Conservation (phyloP, 2,888 invertebrate species). For the Nymphalis urticae region DNA sequence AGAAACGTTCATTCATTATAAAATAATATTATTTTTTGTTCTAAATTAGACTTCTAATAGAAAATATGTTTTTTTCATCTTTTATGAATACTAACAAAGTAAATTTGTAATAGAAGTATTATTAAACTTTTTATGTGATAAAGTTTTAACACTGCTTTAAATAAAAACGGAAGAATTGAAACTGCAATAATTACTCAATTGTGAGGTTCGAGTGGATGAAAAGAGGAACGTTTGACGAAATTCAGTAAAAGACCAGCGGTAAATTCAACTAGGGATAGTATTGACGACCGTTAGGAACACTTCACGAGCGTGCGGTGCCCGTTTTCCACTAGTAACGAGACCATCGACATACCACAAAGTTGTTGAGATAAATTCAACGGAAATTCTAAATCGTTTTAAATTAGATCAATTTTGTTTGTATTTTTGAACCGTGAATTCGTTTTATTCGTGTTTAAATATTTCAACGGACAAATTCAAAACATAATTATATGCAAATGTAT, state of each 20-base stretch:
- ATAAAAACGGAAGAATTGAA: background rate
- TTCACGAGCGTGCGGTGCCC: constrained; percentile 30
- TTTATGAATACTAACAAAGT: too few relatives aligned
- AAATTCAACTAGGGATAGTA: constrained; percentile 30
- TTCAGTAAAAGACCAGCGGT: constrained; percentile 26
- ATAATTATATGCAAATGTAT: background rate
- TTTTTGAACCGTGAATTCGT: background rate
- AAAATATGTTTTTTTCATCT: too few relatives aligned
- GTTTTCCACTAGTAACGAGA: constrained; percentile 32
- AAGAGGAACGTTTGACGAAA: constrained; percentile 4
- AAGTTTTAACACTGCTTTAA: too few relatives aligned
- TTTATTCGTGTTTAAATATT: background rate
- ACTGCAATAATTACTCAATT: background rate
- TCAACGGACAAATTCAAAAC: background rate
- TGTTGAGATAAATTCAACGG: constrained; percentile 24
- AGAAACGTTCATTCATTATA: too few relatives aligned
- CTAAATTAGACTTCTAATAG: too few relatives aligned
- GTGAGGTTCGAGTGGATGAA: background rate
- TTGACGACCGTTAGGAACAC: constrained; percentile 37
- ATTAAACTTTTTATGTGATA: too few relatives aligned
- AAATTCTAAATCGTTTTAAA: constrained; percentile 17
- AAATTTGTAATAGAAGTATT: too few relatives aligned
- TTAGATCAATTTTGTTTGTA: background rate
- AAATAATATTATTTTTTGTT: too few relatives aligned
- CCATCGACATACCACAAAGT: constrained; percentile 35